Percentiles rank a stretch among this genome's conserved stretches.
Evolutionary conservation across 2,113 vertebrate genomes (phyloP).

Genomic region (Microcebus jonahi): DNA sequence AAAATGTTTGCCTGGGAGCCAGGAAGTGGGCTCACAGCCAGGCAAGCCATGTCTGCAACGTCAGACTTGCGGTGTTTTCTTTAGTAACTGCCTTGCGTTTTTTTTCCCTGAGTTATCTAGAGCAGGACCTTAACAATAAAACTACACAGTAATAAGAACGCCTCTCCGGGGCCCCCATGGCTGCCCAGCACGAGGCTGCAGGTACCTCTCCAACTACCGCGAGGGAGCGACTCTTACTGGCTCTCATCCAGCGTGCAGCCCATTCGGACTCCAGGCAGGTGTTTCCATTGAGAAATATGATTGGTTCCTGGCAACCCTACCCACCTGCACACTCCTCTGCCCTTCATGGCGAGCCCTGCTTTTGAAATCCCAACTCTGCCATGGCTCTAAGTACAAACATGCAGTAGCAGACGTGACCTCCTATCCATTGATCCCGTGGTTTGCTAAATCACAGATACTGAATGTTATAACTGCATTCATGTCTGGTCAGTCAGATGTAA

Average conservation of each 20-base stretch:
- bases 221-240: neutral
- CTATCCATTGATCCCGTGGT: neutral
- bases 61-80: neutral
- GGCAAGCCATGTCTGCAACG: rapidly evolving
- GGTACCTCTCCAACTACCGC: rapidly evolving
- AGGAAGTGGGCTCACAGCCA: neutral
- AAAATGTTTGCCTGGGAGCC: neutral
- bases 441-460: neutral
- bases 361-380: neutral
- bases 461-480: neutral
- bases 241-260: neutral
- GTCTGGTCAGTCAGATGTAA: neutral
- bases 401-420: neutral
- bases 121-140: neutral
- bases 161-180: neutral
- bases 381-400: neutral
- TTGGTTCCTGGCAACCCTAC: neutral
- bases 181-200: neutral
- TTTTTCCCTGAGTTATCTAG: neutral
- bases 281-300: neutral
- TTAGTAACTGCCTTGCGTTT: rapidly evolving
- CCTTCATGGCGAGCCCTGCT: neutral
- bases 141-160: neutral
- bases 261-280: rapidly evolving
- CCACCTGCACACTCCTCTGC: neutral